Conservation (phyloP, 2,113 vertebrate species). For the Egretta garzetta region DNA sequence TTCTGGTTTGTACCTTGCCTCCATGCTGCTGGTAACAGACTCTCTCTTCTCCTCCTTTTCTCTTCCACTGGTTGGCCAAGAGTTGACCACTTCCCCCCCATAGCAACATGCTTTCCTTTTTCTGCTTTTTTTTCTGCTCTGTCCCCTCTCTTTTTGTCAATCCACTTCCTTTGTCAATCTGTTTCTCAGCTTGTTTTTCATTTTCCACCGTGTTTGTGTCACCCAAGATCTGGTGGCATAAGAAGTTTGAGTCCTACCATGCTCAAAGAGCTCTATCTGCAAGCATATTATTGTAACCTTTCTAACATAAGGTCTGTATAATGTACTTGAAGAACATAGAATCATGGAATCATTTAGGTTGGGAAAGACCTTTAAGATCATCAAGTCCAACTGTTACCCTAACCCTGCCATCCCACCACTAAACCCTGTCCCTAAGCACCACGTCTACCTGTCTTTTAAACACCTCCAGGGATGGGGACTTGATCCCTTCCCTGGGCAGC, state of each 20-base stretch:
- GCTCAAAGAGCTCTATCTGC: not conserved
- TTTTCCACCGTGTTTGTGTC: not conserved
- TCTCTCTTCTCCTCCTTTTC: not conserved
- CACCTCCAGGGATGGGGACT: too few relatives aligned
- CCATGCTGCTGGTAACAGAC: not conserved
- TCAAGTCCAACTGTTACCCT: too few relatives aligned
- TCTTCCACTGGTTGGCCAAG: not conserved
- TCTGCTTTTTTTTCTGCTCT: not conserved
- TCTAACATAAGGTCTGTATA: not conserved
- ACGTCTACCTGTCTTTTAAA: too few relatives aligned
- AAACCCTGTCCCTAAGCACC: too few relatives aligned
- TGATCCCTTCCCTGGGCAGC: too few relatives aligned
- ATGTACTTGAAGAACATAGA: accelerated
- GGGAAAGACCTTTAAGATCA: too few relatives aligned
- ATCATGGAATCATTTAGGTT: too few relatives aligned
- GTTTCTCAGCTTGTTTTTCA: not conserved
- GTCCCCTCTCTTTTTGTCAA: not conserved
- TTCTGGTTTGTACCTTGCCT: not conserved
- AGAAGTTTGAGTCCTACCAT: not conserved
- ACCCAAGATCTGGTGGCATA: not conserved
- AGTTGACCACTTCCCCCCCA: not conserved
- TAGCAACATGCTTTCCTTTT: accelerated
- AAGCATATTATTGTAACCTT: accelerated
- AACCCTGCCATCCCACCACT: too few relatives aligned
- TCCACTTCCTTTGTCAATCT: not conserved